These are phyloP conservation scores for Pithys albifrons DNA, from an alignment of 2,113 vertebrate genomes.

Conservation along the genomic window DNA sequence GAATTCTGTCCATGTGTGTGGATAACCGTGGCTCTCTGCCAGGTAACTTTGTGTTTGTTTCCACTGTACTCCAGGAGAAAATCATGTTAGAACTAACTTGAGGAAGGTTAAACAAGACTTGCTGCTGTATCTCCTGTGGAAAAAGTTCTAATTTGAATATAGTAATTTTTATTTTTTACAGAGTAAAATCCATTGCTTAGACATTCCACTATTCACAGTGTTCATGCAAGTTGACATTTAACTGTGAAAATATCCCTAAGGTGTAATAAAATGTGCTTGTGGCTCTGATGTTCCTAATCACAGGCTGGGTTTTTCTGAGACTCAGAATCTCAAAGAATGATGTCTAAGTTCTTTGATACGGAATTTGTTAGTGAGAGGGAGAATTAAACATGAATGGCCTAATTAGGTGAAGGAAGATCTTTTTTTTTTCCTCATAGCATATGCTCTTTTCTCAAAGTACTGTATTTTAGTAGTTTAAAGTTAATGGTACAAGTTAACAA, in stretches of 20 bases:
- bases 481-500: neutral
- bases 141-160: neutral
- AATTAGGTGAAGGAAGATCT: neutral
- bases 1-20: conserved; percentile 92
- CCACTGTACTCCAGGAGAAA: neutral
- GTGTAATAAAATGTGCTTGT: neutral
- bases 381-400: neutral
- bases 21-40: conserved; percentile 76
- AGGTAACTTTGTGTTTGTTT: conserved; percentile 72
- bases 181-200: neutral
- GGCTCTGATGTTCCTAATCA: neutral
- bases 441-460: neutral
- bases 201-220: neutral
- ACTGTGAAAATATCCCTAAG: neutral
- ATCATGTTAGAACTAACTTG: neutral
- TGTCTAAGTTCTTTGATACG: neutral
- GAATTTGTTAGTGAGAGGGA: neutral
- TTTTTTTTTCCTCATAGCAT: neutral
- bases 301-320: neutral
- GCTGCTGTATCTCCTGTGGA: neutral
- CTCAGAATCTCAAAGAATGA: neutral
- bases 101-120: neutral
- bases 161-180: neutral
- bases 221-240: neutral
- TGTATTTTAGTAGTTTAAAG: neutral